phyloP scores from a whole-genome alignment of 2,113 vertebrate species.

The Mixornis gularis region DNA sequence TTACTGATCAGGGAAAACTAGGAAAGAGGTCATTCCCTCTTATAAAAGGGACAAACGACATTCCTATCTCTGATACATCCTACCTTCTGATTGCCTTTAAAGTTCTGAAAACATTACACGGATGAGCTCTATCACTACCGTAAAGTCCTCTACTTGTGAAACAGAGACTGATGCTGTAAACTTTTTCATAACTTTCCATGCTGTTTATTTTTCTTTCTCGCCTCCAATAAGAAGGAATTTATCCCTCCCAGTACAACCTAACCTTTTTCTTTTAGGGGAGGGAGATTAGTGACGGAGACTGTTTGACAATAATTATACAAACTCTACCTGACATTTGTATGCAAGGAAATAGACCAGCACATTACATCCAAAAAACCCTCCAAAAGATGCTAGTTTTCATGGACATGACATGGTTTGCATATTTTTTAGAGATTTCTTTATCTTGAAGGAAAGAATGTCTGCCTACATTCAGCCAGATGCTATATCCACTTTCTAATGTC shows the following conservation, averaged over 20 bases:
- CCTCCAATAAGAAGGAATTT: not conserved
- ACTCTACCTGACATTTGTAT: not conserved
- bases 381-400: not conserved
- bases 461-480: not conserved
- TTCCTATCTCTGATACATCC: not conserved
- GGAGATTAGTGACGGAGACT: not conserved
- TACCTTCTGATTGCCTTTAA: not conserved
- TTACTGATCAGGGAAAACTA: not conserved
- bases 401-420: not conserved
- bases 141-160: not conserved
- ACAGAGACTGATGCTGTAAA: not conserved
- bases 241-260: not conserved
- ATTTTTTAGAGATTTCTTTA: not conserved
- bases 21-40: not conserved
- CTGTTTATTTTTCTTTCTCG: not conserved
- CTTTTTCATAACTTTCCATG: not conserved
- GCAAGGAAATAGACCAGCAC: not conserved
- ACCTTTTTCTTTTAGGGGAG: not conserved
- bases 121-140: not conserved
- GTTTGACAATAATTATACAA: not conserved
- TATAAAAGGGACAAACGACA: not conserved
- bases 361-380: not conserved
- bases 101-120: not conserved
- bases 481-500: not conserved
- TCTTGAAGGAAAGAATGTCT: not conserved